Evolutionary conservation across 1,140 invertebrate species (phyloP), one percentile per base, ranked within the genome.

Genomic region (Centruroides sculpturatus): DNA sequence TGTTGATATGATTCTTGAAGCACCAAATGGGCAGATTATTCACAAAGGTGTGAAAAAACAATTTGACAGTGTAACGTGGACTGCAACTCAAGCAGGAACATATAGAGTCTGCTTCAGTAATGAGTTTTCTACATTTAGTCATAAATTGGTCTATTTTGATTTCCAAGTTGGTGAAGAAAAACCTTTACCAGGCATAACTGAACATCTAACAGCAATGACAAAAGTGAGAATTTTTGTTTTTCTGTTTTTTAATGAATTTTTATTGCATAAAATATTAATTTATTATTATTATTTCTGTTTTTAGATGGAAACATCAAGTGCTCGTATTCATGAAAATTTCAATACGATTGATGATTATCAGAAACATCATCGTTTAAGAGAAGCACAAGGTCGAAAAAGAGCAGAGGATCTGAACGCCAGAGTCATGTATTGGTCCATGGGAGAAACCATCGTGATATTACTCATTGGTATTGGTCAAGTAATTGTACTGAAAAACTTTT

Each of bases 41-140:
- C 98, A 98, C 75, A 85, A 86, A 69, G 87, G 94, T 76, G 80
- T 90, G 4, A 94, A 93, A 76, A 87, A 87, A 69, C 92, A 96
- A 69, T 97, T 92, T 77, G 92, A 98, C 74, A 92, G 87, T 8
- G 85, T 91, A 72, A 85, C 83, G 48, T 98, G 94, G 77, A 83
- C 80, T 41, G 82, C 92, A 7, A 78, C 83, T 59, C 71, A 81
- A 51, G 78, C 80, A 62, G 90, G 91, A 62, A 79, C 87, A 5
- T 94, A 93, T 71, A 74, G 73, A 52, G 87, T 87, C 11, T 99
- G 97, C 76, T 99, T 99, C 73, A 96, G 92, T 71, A 99, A 99
- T 78, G 94, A 99, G 75, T 99, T 99, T 74, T 98, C 95, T 51
- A 98, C 95, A 49, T 98, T 98, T 76, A 95, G 92, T n/a, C 96